Base-by-base conservation (phyloP, 2,113 vertebrate genomes). In the Gavia stellata region DNA sequence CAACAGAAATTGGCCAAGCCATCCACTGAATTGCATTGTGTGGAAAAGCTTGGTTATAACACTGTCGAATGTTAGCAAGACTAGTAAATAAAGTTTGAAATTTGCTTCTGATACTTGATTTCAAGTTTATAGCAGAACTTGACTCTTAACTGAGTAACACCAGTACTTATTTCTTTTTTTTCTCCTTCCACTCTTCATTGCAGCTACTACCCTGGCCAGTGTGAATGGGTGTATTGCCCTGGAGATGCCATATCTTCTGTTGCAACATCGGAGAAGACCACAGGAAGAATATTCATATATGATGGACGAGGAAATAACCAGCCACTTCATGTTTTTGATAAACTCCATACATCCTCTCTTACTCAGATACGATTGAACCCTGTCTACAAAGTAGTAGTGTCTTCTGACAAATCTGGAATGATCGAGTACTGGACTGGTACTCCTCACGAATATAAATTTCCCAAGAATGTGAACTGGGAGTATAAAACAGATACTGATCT, bases 401-500 rank as follows among this genome's bases (percentile, higher is more conserved):
- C 99, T 33, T 98, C 99, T 29, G 99, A 99, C 97, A 99, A 99
- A 96, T 98, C 98, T 3, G 99, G 99, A 42, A 99, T 99, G 99
- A 97, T 99, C 10, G 99, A 99, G 91, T 99, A 99, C 96, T 99
- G 99, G 99, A 99, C 99, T 15, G 99, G 99, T 45, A 99, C 99
- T 74, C 98, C 98, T 18, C 98, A 98, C 4, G 99, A 99, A 66
- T 99, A 99, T 96, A 98, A 95, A 94, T 99, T 99, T 90, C 99
- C 99, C 16, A 99, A 97, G 97, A 98, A 99, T 31, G 98, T 99
- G 88, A 96, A 98, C 31, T 99, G 99, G 99, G 98, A 99, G 79
- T 99, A 98, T 97, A 99, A 99, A 98, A 99, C 99, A 1, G 99
- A 99, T 96, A 99, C 99, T 3, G 99, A 99, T 97, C 98, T 99